phyloP scores from a whole-genome alignment of 2,888 invertebrate genomes.

The Gisinianus flammeolus region DNA sequence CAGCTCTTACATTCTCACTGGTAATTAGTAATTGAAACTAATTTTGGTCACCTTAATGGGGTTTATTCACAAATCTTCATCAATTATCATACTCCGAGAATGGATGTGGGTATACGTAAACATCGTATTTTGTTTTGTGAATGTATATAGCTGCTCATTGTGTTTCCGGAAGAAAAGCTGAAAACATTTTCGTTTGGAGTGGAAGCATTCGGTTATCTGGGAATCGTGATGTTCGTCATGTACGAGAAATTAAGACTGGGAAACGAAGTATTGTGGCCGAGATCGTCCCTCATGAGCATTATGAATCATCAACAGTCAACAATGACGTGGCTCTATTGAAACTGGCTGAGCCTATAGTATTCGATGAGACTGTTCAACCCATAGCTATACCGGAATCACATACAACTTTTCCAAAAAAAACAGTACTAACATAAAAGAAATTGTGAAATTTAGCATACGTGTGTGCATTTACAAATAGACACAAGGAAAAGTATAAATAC shows the following conservation, averaged over 20 bases:
- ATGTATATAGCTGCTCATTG: not conserved
- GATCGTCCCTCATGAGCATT: slow-evolving; percentile 38
- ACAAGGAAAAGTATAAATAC: no score
- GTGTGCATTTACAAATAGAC: no score
- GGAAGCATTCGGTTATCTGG: slow-evolving; percentile 18
- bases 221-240: not conserved
- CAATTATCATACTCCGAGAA: no score
- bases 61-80: not conserved
- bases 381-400: slow-evolving; percentile 2
- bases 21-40: not conserved
- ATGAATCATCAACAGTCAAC: slow-evolving; percentile 41
- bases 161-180: slow-evolving; percentile 10
- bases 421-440: no score
- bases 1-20: slow-evolving; percentile 41
- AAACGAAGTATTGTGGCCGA: slow-evolving; percentile 26
- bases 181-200: slow-evolving; percentile 4
- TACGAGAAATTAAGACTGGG: slow-evolving; percentile 15
- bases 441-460: no score
- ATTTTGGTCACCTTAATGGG: no score
- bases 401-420: not conserved
- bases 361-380: slow-evolving; percentile 14
- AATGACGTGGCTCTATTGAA: slow-evolving; percentile 47
- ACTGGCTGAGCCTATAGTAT: not conserved
- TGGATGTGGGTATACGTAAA: no score
- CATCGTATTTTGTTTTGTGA: not conserved